A percentile compares a stretch with the other conserved stretches of the same genome.
Evolutionary conservation across 1,140 invertebrate species (phyloP).

Genomic region (Aporrectodea caliginosa): DNA sequence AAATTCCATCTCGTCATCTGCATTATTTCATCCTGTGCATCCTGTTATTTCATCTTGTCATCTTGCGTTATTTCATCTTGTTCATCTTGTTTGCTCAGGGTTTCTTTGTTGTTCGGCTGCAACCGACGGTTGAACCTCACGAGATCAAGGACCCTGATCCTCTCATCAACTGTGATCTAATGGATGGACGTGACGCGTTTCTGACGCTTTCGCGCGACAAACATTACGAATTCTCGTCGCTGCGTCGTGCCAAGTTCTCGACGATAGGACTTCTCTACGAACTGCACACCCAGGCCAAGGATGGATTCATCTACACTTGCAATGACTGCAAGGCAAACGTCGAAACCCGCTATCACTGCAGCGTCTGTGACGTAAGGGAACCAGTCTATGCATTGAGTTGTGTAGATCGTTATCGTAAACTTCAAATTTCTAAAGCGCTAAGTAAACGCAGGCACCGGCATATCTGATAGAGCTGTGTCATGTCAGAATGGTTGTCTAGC

Average conservation of each 20-base stretch:
- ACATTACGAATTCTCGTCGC: constrained; percentile 97
- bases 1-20: too few species aligned
- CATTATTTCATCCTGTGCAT: too few species aligned
- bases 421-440: too few species aligned
- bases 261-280: constrained; percentile 97
- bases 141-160: constrained; percentile 86
- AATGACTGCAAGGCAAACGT: constrained; percentile 94
- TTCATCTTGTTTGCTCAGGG: constrained; percentile 53
- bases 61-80: too few species aligned
- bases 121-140: constrained; percentile 88
- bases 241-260: constrained; percentile 90
- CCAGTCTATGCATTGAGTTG: too few species aligned
- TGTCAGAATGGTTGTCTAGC: too few species aligned
- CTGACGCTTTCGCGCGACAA: constrained; percentile 96
- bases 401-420: too few species aligned
- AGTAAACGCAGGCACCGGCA: too few species aligned
- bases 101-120: constrained; percentile 94
- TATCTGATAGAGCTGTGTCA: too few species aligned
- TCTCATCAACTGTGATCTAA: constrained; percentile 90
- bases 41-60: too few species aligned
- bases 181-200: constrained; percentile 99
- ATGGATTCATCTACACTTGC: constrained; percentile 87
- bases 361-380: constrained; percentile 83
- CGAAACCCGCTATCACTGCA: constrained; percentile 95
- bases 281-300: constrained; percentile 79